These are phyloP conservation scores for Syngnathoides biaculeatus DNA, from an alignment of 2,113 vertebrate species.

Conservation along the genomic window DNA sequence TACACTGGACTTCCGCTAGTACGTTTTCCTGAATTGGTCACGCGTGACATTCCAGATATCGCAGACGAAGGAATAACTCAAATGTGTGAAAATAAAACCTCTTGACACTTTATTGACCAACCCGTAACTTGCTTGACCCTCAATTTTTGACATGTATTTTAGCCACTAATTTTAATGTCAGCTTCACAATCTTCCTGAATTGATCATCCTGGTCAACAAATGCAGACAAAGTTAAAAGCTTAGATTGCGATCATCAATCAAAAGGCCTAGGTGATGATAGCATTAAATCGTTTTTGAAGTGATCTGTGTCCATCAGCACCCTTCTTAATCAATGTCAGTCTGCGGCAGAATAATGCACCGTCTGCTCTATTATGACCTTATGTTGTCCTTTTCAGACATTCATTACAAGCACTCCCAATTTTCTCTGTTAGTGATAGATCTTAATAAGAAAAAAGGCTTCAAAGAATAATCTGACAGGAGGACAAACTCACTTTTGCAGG, in stretches of 20 bases:
- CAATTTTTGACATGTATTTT: conserved; percentile 71
- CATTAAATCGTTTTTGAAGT: conserved; percentile 47
- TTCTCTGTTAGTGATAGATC: not conserved
- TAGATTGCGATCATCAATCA: conserved; percentile 73
- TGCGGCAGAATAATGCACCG: conserved; percentile 7
- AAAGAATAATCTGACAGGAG: not conserved
- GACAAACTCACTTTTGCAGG: conserved; percentile 93
- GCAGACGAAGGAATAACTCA: conserved; percentile 63
- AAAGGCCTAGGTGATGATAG: conserved; percentile 35
- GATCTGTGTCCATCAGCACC: conserved; percentile 40
- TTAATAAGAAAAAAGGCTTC: not conserved
- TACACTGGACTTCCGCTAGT: too few species aligned
- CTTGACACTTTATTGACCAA: conserved; percentile 55
- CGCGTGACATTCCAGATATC: too few species aligned
- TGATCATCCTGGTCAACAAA: conserved; percentile 67
- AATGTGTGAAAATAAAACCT: conserved; percentile 51
- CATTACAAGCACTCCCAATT: not conserved
- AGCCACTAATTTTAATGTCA: conserved; percentile 73
- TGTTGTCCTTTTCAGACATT: conserved; percentile 9
- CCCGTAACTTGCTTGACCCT: conserved; percentile 57
- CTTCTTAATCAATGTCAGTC: conserved; percentile 55
- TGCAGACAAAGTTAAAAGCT: conserved; percentile 68
- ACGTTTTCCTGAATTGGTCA: too few species aligned
- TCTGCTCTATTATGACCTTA: conserved; percentile 15
- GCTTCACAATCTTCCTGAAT: conserved; percentile 68